Conservation (phyloP, 2,888 invertebrate genomes). For the Temnothorax ravouxi region DNA sequence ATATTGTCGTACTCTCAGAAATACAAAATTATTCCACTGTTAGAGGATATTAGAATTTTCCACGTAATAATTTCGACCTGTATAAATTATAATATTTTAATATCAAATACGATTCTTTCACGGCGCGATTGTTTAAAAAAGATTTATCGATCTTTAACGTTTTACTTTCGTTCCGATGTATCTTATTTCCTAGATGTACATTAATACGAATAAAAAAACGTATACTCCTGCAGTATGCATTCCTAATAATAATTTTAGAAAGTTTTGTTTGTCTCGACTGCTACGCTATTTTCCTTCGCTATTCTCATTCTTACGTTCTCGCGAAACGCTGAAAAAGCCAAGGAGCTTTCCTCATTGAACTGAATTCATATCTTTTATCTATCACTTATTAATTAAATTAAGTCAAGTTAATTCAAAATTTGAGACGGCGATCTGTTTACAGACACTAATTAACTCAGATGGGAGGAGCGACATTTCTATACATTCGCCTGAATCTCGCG, state of each 20-base stretch:
- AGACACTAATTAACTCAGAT: conserved; percentile 30
- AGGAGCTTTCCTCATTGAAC: not conserved
- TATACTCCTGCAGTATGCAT: conserved; percentile 17
- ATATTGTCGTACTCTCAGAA: conserved; percentile 27
- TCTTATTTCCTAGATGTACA: not conserved
- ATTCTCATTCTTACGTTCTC: not conserved
- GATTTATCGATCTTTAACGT: conserved; percentile 11
- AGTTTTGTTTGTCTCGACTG: not conserved
- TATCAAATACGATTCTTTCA: conserved; percentile 17
- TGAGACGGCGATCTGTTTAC: conserved; percentile 30
- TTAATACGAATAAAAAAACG: conserved; percentile 12
- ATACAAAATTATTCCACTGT: conserved; percentile 12
- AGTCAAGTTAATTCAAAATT: conserved; percentile 1
- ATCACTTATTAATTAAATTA: conserved; percentile 23
- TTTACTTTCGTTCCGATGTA: not conserved
- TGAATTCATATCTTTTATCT: not conserved
- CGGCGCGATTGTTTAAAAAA: conserved; percentile 1
- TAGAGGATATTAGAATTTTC: conserved; percentile 2
- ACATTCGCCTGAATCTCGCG: conserved; percentile 27
- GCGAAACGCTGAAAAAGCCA: not conserved
- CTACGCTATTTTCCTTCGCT: not conserved
- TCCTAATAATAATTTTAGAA: not conserved
- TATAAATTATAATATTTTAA: not conserved
- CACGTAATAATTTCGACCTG: conserved; percentile 1
- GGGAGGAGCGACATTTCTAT: conserved; percentile 19